Evolutionary conservation across 2,113 vertebrate species (phyloP).

Genomic region (Psilopogon haemacephalus): DNA sequence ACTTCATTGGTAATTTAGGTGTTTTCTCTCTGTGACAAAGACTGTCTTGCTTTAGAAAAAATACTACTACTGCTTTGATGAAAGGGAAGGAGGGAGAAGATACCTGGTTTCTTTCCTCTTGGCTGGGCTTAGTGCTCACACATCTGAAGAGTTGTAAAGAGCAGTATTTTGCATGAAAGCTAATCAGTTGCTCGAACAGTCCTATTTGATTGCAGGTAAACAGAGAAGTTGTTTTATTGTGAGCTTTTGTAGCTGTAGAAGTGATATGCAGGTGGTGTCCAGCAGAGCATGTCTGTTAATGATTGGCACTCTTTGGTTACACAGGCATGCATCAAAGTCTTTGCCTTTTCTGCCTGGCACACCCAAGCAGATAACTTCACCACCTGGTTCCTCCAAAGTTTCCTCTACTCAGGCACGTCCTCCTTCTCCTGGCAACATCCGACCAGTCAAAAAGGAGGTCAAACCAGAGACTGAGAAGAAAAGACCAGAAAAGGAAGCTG

Average conservation of each 20-base stretch:
- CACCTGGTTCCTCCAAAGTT: constrained; percentile 72
- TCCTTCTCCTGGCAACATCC: constrained; percentile 87
- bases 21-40: background rate
- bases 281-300: background rate
- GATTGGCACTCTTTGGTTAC: constrained; percentile 22
- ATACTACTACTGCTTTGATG: background rate
- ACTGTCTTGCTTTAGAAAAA: background rate
- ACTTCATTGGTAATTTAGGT: background rate
- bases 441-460: constrained; percentile 78
- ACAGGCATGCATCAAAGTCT: constrained; percentile 75
- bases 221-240: background rate
- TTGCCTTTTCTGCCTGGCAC: constrained; percentile 79
- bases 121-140: background rate
- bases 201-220: background rate
- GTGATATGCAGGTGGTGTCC: background rate
- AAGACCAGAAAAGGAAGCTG: constrained; percentile 54
- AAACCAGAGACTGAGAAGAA: constrained; percentile 75
- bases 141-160: background rate
- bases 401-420: constrained; percentile 62
- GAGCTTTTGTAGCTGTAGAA: background rate
- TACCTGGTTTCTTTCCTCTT: background rate
- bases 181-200: background rate
- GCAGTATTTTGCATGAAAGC: background rate
- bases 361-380: constrained; percentile 80
- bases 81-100: background rate